A percentile compares a stretch with the other conserved stretches of the same genome.
phyloP scores from a whole-genome alignment of 1,140 invertebrate genomes.

The Platorchestia sp. region DNA sequence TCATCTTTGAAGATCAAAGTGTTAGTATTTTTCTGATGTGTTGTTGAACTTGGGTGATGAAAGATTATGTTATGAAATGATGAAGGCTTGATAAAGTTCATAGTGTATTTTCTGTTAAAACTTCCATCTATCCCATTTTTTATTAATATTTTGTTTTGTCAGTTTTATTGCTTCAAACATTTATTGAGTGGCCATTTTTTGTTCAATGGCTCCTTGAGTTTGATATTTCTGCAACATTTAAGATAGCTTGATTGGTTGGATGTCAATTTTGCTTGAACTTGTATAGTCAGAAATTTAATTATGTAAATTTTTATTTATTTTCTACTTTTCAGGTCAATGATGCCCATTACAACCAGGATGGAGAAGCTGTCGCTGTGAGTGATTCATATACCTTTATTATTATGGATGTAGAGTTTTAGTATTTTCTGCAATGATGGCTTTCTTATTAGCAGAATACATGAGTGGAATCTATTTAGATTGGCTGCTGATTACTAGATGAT shows the following conservation, averaged over 20 bases:
- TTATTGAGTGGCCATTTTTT: not conserved
- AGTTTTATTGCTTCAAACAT: not conserved
- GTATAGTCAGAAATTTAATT: not conserved
- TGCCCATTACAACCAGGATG: conserved; percentile 57
- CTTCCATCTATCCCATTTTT: too few relatives aligned
- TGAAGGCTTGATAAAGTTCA: too few relatives aligned
- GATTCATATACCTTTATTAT: not conserved
- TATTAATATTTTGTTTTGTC: not conserved
- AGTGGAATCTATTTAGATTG: too few relatives aligned
- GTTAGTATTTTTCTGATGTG: too few relatives aligned
- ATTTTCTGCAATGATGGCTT: not conserved
- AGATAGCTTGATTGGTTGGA: not conserved
- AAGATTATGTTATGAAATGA: too few relatives aligned
- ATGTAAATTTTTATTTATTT: not conserved
- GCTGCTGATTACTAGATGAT: too few relatives aligned
- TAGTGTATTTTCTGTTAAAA: too few relatives aligned
- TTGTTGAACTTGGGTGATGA: too few relatives aligned
- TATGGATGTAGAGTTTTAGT: not conserved
- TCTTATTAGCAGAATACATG: too few relatives aligned
- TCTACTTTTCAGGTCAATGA: conserved; percentile 49
- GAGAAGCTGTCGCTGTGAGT: conserved; percentile 60
- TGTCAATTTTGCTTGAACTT: not conserved
- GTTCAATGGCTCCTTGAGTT: not conserved
- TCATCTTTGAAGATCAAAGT: too few relatives aligned
- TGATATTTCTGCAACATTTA: not conserved